These are phyloP conservation scores for Lepidocyrtinus sp. DNA, from an alignment of 2,888 invertebrate species.

Conservation along the genomic window DNA sequence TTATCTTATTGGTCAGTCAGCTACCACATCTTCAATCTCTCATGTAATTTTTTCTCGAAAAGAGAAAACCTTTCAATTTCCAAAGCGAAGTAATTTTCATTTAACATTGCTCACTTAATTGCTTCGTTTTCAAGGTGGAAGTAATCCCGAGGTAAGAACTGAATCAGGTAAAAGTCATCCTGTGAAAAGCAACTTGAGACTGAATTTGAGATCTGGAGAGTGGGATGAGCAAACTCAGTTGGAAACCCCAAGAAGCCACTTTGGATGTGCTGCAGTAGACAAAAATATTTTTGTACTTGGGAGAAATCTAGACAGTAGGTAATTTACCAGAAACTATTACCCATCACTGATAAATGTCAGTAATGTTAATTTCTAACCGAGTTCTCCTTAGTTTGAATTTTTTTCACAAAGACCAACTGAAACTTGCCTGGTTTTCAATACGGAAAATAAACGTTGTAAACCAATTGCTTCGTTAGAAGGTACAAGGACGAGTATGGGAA, in stretches of 20 bases:
- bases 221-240: slow-evolving; percentile 80
- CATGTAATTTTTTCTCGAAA: too few species aligned
- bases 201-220: slow-evolving; percentile 78
- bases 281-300: slow-evolving; percentile 82
- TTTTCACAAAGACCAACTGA: slow-evolving; percentile 75
- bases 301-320: slow-evolving; percentile 79
- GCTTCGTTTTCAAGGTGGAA: slow-evolving; percentile 76
- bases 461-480: slow-evolving; percentile 77
- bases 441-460: slow-evolving; percentile 76
- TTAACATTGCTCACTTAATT: not conserved
- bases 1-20: slow-evolving; percentile 51
- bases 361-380: too few species aligned
- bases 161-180: slow-evolving; percentile 75
- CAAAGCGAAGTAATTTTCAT: not conserved
- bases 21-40: too few species aligned
- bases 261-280: slow-evolving; percentile 79
- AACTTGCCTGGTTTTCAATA: slow-evolving; percentile 79
- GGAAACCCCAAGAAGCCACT: slow-evolving; percentile 79
- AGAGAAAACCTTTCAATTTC: not conserved
- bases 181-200: slow-evolving; percentile 81
- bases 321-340: too few species aligned
- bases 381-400: not conserved
- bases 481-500: slow-evolving; percentile 78
- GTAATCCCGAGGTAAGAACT: slow-evolving; percentile 78
- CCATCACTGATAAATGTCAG: too few species aligned